These are phyloP conservation scores for Dendrocincla fuliginosa DNA, from an alignment of 2,797 vertebrate species.

Conservation along the genomic window DNA sequence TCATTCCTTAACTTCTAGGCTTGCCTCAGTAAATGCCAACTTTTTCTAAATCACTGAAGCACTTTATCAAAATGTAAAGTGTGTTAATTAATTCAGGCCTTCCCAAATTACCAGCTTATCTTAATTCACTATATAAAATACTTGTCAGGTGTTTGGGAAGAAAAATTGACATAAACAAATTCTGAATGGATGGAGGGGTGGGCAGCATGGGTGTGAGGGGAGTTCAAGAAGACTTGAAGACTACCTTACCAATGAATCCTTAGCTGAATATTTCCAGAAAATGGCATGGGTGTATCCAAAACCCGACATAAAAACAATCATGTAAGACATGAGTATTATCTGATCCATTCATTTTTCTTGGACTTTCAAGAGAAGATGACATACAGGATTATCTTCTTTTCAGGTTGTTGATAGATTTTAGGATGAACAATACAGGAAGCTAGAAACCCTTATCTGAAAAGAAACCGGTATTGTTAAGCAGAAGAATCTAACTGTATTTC, in stretches of 20 bases:
- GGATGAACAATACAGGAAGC: background rate
- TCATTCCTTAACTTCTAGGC: background rate
- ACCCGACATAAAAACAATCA: background rate
- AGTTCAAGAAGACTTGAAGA: background rate
- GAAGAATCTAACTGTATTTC: background rate
- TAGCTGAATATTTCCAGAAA: conserved; percentile 9
- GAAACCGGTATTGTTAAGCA: background rate
- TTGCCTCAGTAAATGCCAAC: background rate
- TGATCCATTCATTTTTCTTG: conserved; percentile 8
- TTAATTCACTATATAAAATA: background rate
- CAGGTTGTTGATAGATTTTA: background rate
- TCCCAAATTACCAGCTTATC: background rate
- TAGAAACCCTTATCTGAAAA: background rate
- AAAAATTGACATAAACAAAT: background rate
- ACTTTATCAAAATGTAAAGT: background rate
- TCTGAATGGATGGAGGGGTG: background rate
- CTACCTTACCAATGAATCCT: background rate
- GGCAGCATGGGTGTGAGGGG: background rate
- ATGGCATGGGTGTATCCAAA: background rate
- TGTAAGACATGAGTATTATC: background rate
- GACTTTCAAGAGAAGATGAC: background rate
- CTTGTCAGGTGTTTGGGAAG: background rate
- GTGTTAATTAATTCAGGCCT: background rate
- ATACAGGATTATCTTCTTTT: conserved; percentile 14
- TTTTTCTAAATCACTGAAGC: background rate